Conservation (phyloP, 2,888 invertebrate genomes). For the Tetranychus piercei region DNA sequence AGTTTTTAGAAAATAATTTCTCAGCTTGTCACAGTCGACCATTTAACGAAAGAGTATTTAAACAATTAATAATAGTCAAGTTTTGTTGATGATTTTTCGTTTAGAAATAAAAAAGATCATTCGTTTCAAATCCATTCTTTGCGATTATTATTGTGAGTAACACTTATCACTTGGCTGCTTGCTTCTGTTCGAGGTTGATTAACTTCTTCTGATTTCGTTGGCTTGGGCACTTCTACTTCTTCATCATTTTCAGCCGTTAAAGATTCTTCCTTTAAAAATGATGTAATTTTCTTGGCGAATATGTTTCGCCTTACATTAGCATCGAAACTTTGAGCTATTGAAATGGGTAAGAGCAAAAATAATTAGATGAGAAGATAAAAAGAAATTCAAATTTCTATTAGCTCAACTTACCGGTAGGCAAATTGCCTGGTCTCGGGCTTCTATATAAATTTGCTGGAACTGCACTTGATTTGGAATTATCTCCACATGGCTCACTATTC, state of each 20-base stretch:
- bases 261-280: slow-evolving; percentile 12
- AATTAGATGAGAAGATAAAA: background rate
- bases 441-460: slow-evolving; percentile 12
- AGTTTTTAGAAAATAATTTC: too few species aligned
- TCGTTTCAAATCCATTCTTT: slow-evolving; percentile 1
- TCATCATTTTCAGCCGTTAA: background rate
- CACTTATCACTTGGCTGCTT: slow-evolving; percentile 3
- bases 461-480: slow-evolving; percentile 12
- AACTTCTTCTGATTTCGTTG: background rate
- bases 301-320: slow-evolving; percentile 17
- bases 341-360: background rate
- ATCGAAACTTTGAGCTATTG: slow-evolving; percentile 13
- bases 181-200: background rate
- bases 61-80: too few species aligned
- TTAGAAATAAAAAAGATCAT: too few species aligned
- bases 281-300: slow-evolving; percentile 16
- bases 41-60: too few species aligned
- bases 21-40: too few species aligned
- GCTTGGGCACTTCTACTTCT: background rate
- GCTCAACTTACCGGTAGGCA: background rate
- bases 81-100: too few species aligned
- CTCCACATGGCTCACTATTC: slow-evolving; percentile 16
- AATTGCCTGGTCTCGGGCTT: background rate
- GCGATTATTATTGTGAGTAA: background rate
- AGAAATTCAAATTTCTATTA: background rate